Base-by-base conservation (phyloP, 2,797 vertebrate species). In the Oreonectes daqikongensis region DNA sequence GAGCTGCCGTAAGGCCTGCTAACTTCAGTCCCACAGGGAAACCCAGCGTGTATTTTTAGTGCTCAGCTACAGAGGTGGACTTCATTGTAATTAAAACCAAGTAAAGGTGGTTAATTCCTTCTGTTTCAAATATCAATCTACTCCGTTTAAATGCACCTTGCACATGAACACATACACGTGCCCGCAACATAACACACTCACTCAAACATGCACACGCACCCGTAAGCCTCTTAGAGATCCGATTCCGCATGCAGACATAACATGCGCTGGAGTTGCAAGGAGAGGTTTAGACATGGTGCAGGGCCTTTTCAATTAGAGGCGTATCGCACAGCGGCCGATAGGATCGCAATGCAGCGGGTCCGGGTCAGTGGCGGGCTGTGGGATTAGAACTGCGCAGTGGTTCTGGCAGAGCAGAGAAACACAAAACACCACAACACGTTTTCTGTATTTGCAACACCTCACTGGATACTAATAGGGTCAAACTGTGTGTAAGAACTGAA, bases 241-340 rank as follows among this genome's bases (percentile, higher is more conserved):
- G 85, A 85, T 88, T 87, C 84, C 85, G 82, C 79, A 84, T 85
- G 86, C 89, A 87, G 85, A 67, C 87, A 89, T 85, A 88, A 91
- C 88, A 90, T 77, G 84, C 82, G 84, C 86, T 88, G 86, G 83
- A 85, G 87, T 83, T 81, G 66, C 80, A 74, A 70, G 82, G 78
- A 90, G 85, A 87, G 90, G 88, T 93, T 93, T 92, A 91, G 92
- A 82, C 90, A 92, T 88, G 91, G 86, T 91, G 86, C 66, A 82
- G 89, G 87, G 87, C 89, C 89, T 85, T 84, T 92, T 92, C 82
- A 94, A 92, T 93, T 90, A 92, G 84, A 85, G 75, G 50, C 75
- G 84, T 87, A 90, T 90, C 86, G 86, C 80, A 83, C 80, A 59
- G 53, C 14, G 88, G 84, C 82, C 89, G 91, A 91, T 93, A 90